A percentile compares a stretch with the other conserved stretches of the same genome.
These are phyloP conservation scores for Typhlomys cinereus DNA, from an alignment of 2,113 vertebrate genomes.

Conservation along the genomic window DNA sequence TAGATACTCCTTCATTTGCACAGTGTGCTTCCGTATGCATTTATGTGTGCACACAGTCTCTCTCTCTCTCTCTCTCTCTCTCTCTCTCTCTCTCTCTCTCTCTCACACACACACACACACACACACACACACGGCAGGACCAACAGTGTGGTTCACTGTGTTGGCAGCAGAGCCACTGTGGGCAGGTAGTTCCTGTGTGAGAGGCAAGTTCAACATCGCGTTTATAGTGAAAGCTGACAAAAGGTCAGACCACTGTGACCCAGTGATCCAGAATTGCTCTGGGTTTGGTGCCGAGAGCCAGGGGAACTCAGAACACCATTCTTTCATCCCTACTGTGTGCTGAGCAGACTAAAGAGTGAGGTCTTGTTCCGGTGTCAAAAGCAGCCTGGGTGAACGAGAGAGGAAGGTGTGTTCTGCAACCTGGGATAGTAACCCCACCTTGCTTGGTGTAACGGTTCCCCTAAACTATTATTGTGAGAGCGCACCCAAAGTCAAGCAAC, in stretches of 20 bases:
- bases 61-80: too few relatives aligned
- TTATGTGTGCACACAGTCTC: too few relatives aligned
- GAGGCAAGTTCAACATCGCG: background rate
- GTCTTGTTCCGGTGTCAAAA: too few relatives aligned
- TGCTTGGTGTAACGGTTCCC: too few relatives aligned
- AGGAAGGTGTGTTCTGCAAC: background rate
- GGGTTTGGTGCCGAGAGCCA: background rate
- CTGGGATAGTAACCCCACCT: background rate
- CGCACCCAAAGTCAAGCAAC: too few relatives aligned
- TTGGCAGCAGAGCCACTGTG: background rate
- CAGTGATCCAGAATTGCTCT: background rate
- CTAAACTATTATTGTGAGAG: too few relatives aligned
- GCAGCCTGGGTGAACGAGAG: background rate
- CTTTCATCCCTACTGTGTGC: background rate
- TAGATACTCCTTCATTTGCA: background rate
- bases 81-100: too few relatives aligned
- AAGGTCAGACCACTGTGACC: background rate
- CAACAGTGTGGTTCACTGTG: background rate
- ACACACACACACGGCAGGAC: background rate
- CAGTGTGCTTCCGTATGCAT: too few relatives aligned
- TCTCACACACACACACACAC: too few relatives aligned
- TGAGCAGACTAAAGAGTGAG: background rate
- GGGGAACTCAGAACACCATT: background rate
- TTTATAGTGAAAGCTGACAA: background rate
- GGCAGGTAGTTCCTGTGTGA: background rate